phyloP scores from a whole-genome alignment of 2,113 vertebrate genomes.

The Phaetusa simplex region DNA sequence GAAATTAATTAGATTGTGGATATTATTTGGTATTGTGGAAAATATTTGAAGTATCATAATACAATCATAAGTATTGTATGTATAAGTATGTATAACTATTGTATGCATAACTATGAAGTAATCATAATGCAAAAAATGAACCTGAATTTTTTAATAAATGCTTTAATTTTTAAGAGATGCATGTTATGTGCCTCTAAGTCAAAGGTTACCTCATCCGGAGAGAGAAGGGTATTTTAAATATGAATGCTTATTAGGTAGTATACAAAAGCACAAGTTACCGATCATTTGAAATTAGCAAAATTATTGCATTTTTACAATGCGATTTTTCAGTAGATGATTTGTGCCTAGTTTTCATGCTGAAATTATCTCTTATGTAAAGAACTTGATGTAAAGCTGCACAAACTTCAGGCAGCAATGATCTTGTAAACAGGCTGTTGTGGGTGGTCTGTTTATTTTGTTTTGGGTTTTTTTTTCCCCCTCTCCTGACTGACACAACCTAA shows the following conservation, averaged over 20 bases:
- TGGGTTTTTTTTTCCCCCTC: too few species aligned
- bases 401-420: background rate
- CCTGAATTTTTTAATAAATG: background rate
- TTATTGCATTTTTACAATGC: background rate
- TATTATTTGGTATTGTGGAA: background rate
- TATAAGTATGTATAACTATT: too few species aligned
- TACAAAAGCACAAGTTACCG: background rate
- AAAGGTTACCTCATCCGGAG: background rate
- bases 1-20: background rate
- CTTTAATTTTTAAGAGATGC: background rate
- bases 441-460: too few species aligned
- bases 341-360: background rate
- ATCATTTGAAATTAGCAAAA: background rate
- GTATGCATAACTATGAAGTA: too few species aligned
- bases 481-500: background rate
- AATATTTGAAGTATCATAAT: background rate
- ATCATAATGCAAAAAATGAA: background rate
- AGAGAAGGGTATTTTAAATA: background rate
- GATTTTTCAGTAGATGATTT: background rate
- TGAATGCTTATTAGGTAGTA: background rate
- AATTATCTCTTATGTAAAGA: background rate
- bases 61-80: too few species aligned
- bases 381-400: background rate
- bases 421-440: background rate
- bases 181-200: background rate